Evolutionary conservation across 2,888 invertebrate species (phyloP).

Genomic region (Rutpela maculata): DNA sequence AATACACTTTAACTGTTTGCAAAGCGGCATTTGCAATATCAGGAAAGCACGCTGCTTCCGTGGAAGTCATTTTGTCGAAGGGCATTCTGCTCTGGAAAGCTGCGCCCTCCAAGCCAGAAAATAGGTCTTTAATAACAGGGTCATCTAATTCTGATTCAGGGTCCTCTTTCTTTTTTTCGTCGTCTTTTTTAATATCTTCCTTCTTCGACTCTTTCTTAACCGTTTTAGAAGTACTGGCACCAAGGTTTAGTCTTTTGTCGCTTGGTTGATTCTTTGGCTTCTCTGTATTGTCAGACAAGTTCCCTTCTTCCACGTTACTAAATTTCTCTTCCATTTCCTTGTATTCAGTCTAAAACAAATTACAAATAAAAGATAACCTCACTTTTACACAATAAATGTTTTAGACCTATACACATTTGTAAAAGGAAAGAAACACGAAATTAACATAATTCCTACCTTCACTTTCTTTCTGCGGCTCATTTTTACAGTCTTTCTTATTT

Average conservation of each 20-base stretch:
- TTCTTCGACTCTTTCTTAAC: constrained; percentile 70
- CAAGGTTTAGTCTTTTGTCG: constrained; percentile 77
- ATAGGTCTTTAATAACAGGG: constrained; percentile 74
- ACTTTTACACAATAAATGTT: constrained; percentile 42
- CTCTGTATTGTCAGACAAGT: constrained; percentile 79
- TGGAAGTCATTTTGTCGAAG: constrained; percentile 94
- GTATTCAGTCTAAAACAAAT: constrained; percentile 77
- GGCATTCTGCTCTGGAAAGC: constrained; percentile 96
- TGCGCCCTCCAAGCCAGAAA: constrained; percentile 87
- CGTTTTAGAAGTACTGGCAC: constrained; percentile 73
- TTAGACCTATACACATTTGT: constrained; percentile 9
- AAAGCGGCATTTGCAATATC: constrained; percentile 91
- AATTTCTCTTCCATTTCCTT: constrained; percentile 83
- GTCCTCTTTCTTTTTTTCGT: constrained; percentile 80
- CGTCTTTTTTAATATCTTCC: constrained; percentile 72
- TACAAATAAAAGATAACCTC: constrained; percentile 54
- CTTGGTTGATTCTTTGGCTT: constrained; percentile 74
- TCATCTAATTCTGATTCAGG: constrained; percentile 82
- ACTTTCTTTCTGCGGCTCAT: constrained; percentile 72
- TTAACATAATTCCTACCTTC: constrained; percentile 63
- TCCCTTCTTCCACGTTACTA: constrained; percentile 78
- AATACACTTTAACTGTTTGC: constrained; percentile 84
- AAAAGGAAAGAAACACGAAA: neutral
- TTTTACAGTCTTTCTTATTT: constrained; percentile 45
- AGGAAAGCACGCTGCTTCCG: constrained; percentile 95